Evolutionary conservation across 2,113 vertebrate species (phyloP), one percentile per base, ranked within the genome.

Genomic region (Phalacrocorax carbo): DNA sequence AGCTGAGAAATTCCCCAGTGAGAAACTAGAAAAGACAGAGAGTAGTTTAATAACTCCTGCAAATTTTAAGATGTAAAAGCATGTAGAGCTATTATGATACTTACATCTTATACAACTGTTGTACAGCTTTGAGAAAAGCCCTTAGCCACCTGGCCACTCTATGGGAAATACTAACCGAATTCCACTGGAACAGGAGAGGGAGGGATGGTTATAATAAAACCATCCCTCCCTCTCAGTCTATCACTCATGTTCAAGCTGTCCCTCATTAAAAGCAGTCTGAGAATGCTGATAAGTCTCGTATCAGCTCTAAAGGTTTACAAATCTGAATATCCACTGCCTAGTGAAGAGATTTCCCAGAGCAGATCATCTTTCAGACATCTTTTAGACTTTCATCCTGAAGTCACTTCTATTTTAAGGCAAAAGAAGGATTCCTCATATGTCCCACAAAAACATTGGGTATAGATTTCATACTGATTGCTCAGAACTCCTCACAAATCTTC

Each of bases 1-100:
- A 98, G 58, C 61, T 96, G 71, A 98, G 96, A 92, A 98, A 98
- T 73, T 98, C 98, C 76, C 98, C 98, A 80, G 88, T 96, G 60
- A 86, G 91, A 93, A 97, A 97, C 98, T 98, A 95, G n/a, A 97
- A 97, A 77, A 97, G 68, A 97, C 26, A 93, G 11, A 93, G 21
- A 94, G 27, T 25, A 58, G 60, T 71, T 93, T 75, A 88, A 69
- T 68, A 72, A 68, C 13, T 20, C 44, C 14, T 55, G 81, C 57
- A 52, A n/a, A 71, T 32, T 52, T 86, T n/a, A 79, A 94, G 72
- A 44, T 46, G 12, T 66, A 75, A 58, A 86, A 86, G 21, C 46
- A 86, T 29, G 46, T 40, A 46, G 15, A 64, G 32, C 26, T 64
- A 27, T 30, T 36, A 16, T 1, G 48, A 9, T 27, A 72, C 60